Conservation (phyloP, 2,113 vertebrate species). For the Hippocampus mohnikei region DNA sequence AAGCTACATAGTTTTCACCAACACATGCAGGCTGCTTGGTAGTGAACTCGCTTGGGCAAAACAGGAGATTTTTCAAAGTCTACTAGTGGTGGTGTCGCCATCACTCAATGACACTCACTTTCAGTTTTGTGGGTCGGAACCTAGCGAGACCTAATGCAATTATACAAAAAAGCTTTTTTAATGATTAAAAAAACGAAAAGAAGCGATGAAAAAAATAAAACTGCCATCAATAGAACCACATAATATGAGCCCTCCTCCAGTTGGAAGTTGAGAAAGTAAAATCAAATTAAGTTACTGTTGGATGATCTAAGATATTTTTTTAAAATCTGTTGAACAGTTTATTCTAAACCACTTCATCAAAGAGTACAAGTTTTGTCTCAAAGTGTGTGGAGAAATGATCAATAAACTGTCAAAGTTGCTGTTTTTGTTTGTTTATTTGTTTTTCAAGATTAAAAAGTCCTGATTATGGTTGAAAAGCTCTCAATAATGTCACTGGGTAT, state of each 20-base stretch:
- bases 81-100: neutral
- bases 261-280: too few relatives aligned
- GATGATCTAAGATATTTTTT: too few relatives aligned
- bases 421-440: neutral
- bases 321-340: too few relatives aligned
- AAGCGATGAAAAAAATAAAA: too few relatives aligned
- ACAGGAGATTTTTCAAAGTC: constrained; percentile 28
- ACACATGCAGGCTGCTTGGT: constrained; percentile 11
- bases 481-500: neutral
- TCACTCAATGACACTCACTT: constrained; percentile 6
- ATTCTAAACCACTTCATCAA: neutral
- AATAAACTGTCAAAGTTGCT: neutral
- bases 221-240: too few relatives aligned
- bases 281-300: neutral
- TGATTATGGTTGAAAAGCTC: neutral
- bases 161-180: too few relatives aligned
- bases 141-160: too few relatives aligned
- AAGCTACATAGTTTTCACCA: constrained; percentile 32
- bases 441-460: neutral
- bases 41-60: constrained; percentile 36
- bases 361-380: neutral
- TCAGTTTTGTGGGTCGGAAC: neutral
- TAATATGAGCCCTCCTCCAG: too few relatives aligned
- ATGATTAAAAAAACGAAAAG: too few relatives aligned
- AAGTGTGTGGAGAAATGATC: neutral